Percentiles rank a stretch among this genome's conserved stretches.
Evolutionary conservation across 1,140 invertebrate genomes (phyloP).

Genomic region (Drosophila sp.): DNA sequence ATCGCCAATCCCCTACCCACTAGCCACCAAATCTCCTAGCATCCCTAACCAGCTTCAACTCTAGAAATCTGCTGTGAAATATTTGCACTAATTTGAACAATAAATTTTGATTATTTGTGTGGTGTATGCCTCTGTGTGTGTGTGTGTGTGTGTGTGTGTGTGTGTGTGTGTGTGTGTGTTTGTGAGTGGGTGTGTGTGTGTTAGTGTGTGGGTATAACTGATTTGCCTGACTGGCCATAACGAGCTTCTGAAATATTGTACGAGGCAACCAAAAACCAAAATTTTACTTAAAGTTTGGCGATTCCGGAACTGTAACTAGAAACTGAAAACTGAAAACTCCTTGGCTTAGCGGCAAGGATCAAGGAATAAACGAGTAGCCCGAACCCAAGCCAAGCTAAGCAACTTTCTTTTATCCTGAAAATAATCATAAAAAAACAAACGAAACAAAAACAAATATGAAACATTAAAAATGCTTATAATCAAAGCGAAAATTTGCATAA

Average conservation of each 20-base stretch:
- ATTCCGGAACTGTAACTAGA: slow-evolving; percentile 9
- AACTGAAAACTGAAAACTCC: background rate
- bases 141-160: slow-evolving; percentile 16
- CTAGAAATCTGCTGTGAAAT: slow-evolving; percentile 60
- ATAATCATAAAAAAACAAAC: background rate
- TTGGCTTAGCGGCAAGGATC: background rate
- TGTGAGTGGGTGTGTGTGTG: slow-evolving; percentile 14
- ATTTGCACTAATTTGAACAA: slow-evolving; percentile 77
- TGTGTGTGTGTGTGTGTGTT: slow-evolving; percentile 6
- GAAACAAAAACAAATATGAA: slow-evolving; percentile 5
- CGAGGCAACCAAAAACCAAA: slow-evolving; percentile 28
- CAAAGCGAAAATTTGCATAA: slow-evolving; percentile 70
- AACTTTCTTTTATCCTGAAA: background rate
- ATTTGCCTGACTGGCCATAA: slow-evolving; percentile 41
- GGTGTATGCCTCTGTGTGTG: slow-evolving; percentile 12
- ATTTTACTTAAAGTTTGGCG: slow-evolving; percentile 29
- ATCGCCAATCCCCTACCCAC: background rate
- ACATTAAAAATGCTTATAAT: slow-evolving; percentile 41
- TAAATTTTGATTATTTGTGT: slow-evolving; percentile 78
- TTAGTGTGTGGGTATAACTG: slow-evolving; percentile 15
- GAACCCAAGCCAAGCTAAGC: no score
- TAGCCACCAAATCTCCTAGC: background rate
- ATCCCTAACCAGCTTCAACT: slow-evolving; percentile 18
- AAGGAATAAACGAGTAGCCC: no score
- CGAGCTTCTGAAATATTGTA: slow-evolving; percentile 25